phyloP scores from a whole-genome alignment of 64 coral and sea anemone species.

The Orbicella faveolata region DNA sequence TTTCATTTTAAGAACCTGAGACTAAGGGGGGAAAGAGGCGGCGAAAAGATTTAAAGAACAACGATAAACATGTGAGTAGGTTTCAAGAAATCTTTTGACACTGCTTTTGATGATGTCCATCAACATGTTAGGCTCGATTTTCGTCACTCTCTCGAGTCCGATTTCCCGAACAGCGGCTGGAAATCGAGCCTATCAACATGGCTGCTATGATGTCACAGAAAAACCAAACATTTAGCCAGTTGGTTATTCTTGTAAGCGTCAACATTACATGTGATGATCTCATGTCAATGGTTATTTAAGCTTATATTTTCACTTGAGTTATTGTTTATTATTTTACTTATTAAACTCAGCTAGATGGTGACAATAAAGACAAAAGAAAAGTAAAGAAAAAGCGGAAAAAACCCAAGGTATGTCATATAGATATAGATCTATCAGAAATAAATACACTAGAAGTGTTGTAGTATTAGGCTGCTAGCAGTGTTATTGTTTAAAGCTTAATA shows the following conservation, averaged over 20 bases:
- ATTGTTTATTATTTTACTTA: background rate
- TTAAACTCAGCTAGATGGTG: background rate
- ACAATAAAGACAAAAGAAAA: background rate
- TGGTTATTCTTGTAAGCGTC: no score
- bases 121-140: no score
- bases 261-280: no score
- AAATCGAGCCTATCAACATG: no score
- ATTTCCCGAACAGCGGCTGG: no score
- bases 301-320: no score
- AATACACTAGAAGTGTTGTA: background rate
- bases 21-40: background rate
- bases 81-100: background rate
- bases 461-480: background rate
- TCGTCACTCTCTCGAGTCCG: no score
- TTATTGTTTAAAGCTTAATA: no score
- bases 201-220: no score
- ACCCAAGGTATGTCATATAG: background rate
- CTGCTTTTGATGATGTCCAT: no score
- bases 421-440: background rate
- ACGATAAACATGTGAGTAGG: background rate
- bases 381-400: constrained; percentile 23
- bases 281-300: no score
- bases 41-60: background rate
- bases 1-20: background rate
- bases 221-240: no score